phyloP scores from a whole-genome alignment of 2,888 invertebrate species.

The Dicranocentrus wangi region DNA sequence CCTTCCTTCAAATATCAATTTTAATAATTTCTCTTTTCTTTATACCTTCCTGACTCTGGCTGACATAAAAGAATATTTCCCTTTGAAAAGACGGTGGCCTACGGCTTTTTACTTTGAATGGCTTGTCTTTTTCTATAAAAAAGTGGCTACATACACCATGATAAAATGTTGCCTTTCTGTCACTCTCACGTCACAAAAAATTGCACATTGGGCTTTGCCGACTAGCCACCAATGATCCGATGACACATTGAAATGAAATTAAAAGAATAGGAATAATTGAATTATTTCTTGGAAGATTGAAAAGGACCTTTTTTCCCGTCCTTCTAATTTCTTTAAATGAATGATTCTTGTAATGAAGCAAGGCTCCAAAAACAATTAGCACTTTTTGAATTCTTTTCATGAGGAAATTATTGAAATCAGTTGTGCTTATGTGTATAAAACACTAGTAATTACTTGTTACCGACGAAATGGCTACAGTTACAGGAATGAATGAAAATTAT shows the following conservation, averaged over 20 bases:
- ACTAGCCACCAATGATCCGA: too few species aligned
- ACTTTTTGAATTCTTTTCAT: not conserved
- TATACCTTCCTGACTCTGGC: not conserved
- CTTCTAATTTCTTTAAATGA: not conserved
- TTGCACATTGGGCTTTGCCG: too few species aligned
- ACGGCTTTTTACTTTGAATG: not conserved
- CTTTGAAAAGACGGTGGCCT: not conserved
- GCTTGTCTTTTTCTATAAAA: too few species aligned
- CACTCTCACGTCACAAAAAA: too few species aligned
- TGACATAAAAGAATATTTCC: too few species aligned
- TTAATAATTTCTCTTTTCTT: constrained; percentile 20
- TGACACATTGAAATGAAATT: too few species aligned
- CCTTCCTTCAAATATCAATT: constrained; percentile 26
- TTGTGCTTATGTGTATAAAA: not conserved
- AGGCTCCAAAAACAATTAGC: constrained; percentile 16
- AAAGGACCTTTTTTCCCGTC: constrained; percentile 17
- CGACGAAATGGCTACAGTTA: too few species aligned
- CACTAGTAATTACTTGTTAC: too few species aligned
- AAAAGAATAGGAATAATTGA: constrained; percentile 18
- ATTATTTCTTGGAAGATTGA: constrained; percentile 13
- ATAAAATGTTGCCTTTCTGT: too few species aligned
- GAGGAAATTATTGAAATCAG: not conserved
- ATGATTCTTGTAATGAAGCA: constrained; percentile 10
- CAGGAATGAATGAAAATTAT: too few species aligned
- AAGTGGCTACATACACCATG: too few species aligned